phyloP scores from a whole-genome alignment of 1,140 invertebrate genomes.

The Arion vulgaris region DNA sequence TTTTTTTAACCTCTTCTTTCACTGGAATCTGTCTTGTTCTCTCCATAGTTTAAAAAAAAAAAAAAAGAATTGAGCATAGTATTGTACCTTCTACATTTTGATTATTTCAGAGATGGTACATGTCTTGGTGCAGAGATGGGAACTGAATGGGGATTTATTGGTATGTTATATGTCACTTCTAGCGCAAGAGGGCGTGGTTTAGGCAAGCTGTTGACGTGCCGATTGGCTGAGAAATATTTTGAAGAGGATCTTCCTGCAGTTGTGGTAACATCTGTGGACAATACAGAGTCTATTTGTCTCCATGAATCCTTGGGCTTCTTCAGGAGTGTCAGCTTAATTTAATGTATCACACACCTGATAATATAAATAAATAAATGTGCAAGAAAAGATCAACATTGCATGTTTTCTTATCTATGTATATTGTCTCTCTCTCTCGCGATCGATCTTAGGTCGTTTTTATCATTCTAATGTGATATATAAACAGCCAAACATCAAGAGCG shows the following conservation, averaged over 20 bases:
- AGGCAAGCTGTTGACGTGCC: constrained; percentile 14
- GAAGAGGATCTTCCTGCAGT: constrained; percentile 9
- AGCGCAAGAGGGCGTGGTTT: constrained; percentile 16
- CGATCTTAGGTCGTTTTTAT: no score
- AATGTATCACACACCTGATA: not conserved
- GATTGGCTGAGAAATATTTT: constrained; percentile 22
- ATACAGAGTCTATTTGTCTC: not conserved
- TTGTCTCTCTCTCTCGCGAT: no score
- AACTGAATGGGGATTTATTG: constrained; percentile 10
- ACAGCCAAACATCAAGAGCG: no score
- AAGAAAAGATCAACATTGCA: no score
- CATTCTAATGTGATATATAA: no score
- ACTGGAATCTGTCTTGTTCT: no score
- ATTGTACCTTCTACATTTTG: no score
- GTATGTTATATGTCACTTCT: constrained; percentile 1
- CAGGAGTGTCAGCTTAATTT: not conserved
- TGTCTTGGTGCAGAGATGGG: not conserved
- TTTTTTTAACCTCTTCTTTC: no score
- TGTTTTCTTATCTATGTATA: no score
- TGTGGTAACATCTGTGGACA: not conserved
- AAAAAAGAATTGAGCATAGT: no score
- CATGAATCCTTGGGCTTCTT: not conserved
- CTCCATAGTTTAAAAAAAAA: no score
- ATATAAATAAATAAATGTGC: no score
- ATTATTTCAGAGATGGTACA: constrained; percentile 21